These are phyloP conservation scores for Leptopilina boulardi DNA, from an alignment of 1,140 invertebrate genomes.

Conservation along the genomic window DNA sequence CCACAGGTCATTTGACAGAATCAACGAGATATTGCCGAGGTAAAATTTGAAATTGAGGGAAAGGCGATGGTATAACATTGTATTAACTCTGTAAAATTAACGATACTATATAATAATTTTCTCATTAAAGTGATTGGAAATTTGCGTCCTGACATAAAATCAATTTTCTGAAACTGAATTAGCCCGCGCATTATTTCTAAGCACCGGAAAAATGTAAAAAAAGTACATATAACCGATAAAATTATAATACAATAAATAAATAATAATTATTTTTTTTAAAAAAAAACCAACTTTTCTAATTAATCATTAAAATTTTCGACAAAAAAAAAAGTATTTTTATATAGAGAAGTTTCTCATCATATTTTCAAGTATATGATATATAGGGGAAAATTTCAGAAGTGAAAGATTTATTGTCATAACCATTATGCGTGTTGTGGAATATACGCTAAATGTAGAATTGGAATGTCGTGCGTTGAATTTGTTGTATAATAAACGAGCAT, in stretches of 20 bases:
- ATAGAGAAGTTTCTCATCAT: not conserved
- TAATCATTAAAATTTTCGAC: too few species aligned
- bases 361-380: not conserved
- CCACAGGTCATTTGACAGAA: slow-evolving; percentile 14
- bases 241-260: too few species aligned
- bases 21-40: slow-evolving; percentile 12
- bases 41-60: slow-evolving; percentile 1
- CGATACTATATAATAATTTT: not conserved
- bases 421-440: slow-evolving; percentile 5
- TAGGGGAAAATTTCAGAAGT: not conserved
- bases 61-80: not conserved
- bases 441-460: slow-evolving; percentile 4
- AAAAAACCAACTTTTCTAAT: too few species aligned
- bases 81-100: not conserved
- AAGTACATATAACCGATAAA: not conserved
- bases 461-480: not conserved
- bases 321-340: too few species aligned
- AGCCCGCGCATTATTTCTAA: not conserved
- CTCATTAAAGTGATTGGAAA: not conserved
- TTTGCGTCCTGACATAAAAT: not conserved
- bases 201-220: too few species aligned
- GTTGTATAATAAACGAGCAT: not conserved
- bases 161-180: not conserved
- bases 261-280: too few species aligned
- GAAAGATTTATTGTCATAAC: not conserved